Conservation (phyloP, 2,888 invertebrate species). For the Alloplasta piceator region DNA sequence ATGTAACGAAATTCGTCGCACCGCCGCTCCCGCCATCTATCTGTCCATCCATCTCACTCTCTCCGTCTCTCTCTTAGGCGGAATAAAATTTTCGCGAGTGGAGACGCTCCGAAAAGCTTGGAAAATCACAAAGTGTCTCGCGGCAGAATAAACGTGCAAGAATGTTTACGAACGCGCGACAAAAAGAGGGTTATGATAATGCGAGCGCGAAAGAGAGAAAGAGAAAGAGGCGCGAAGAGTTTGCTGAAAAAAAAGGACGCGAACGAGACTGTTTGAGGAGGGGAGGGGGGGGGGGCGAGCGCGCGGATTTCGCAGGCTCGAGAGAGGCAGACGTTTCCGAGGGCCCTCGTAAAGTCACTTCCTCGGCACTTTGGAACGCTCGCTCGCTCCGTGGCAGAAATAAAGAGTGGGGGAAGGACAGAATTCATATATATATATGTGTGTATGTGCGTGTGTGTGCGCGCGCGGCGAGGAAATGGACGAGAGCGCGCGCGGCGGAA, state of each 20-base stretch:
- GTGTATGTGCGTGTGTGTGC: constrained; percentile 40
- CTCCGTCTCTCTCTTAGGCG: too few relatives aligned
- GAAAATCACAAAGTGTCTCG: constrained; percentile 22
- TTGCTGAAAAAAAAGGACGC: constrained; percentile 10
- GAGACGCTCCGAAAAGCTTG: too few relatives aligned
- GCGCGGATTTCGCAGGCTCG: constrained; percentile 57
- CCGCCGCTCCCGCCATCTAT: too few relatives aligned
- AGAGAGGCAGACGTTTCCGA: constrained; percentile 73
- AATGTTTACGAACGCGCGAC: constrained; percentile 80
- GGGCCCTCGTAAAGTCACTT: constrained; percentile 74
- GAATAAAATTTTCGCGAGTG: constrained; percentile 5
- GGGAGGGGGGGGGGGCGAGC: constrained; percentile 26
- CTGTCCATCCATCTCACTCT: too few relatives aligned
- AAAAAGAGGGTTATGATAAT: constrained; percentile 77
- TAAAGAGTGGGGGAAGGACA: too few relatives aligned
- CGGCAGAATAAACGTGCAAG: constrained; percentile 60
- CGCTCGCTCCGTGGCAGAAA: constrained; percentile 22
- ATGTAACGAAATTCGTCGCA: too few relatives aligned
- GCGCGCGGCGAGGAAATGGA: constrained; percentile 50
- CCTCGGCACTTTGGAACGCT: constrained; percentile 67
- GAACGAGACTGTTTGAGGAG: constrained; percentile 23
- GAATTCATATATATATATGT: too few relatives aligned
- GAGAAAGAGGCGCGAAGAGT: constrained; percentile 35
- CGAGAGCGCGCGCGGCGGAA: constrained; percentile 27
- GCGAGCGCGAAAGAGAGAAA: constrained; percentile 61